Evolutionary conservation across 2,113 vertebrate species (phyloP), one percentile per base, ranked within the genome.

Genomic region (Psammodynastes pulverulentus): DNA sequence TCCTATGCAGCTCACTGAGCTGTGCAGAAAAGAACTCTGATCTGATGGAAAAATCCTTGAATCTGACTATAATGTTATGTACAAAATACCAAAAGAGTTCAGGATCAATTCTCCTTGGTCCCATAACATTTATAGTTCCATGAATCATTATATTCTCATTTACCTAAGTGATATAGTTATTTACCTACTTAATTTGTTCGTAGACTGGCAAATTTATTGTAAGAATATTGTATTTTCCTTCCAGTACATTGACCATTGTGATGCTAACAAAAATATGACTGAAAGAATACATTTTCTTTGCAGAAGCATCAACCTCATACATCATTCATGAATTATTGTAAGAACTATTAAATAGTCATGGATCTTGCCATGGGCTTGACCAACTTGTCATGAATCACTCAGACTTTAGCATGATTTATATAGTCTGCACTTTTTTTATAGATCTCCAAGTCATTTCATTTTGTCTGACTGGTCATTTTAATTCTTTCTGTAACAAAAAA

Each of bases 161-260:
- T 94, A 87, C 87, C 93, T 94, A 91, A 94, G 79, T 84, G 23
- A 91, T n/a, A 26, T 92, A 95, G 91, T 94, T 94, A 92, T 91
- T 56, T 9, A 89, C 26, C 24, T 92, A 95, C 93, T 94, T 96
- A 92, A 92, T 56, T 6, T 90, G 85, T 93, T 94, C 94, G 89
- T 93, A 94, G 95, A 95, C 48, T 92, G 84, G 92, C 92, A 79
- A 88, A 90, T 94, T 88, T 93, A 12, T 58, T 3, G 92, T 88
- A 93, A 53, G 45, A 24, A 84, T 43, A 29, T 13, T n/a, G 88
- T 62, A 72, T 26, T 48, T 51, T 91, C 92, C 29, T 88, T 96
- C 94, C 93, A 52, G 93, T 89, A 84, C 0, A 34, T 43, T 95
- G 91, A 91, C 29, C 91, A 72, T 53, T 9, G 90, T 52, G 12